Percentiles rank a stretch among this genome's conserved stretches.
Conservation (phyloP, 2,888 invertebrate species). For the Chalcosyrphus nemorum region DNA sequence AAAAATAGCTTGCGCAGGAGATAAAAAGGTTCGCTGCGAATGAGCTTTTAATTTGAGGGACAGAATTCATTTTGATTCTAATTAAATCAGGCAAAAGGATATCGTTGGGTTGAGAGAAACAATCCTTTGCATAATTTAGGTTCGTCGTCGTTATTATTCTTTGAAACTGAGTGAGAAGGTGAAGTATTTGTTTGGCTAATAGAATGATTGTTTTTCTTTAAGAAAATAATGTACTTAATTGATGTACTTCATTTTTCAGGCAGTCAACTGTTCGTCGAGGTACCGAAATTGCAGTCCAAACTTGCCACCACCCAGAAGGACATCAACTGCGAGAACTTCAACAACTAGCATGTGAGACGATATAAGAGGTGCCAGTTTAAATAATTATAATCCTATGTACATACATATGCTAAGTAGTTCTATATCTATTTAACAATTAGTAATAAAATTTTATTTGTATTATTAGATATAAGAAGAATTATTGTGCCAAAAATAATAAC, state of each 20-base stretch:
- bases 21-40: slow-evolving; percentile 41
- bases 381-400: no score
- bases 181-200: not conserved
- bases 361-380: not conserved
- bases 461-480: slow-evolving; percentile 8
- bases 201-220: not conserved
- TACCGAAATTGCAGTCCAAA: slow-evolving; percentile 78
- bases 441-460: not conserved
- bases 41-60: slow-evolving; percentile 54
- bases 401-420: no score
- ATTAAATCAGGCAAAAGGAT: slow-evolving; percentile 37
- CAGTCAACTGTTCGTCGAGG: slow-evolving; percentile 78
- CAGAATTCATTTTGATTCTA: slow-evolving; percentile 35
- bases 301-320: slow-evolving; percentile 79
- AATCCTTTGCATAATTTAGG: slow-evolving; percentile 23
- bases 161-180: not conserved
- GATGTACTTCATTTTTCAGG: slow-evolving; percentile 75
- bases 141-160: not conserved
- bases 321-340: slow-evolving; percentile 79
- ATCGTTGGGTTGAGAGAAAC: not conserved
- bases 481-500: no score
- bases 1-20: slow-evolving; percentile 10
- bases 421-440: not conserved
- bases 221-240: not conserved
- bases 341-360: slow-evolving; percentile 78